Evolutionary conservation across 1,140 invertebrate genomes (phyloP).

Genomic region (Lutraria rhynchaena): DNA sequence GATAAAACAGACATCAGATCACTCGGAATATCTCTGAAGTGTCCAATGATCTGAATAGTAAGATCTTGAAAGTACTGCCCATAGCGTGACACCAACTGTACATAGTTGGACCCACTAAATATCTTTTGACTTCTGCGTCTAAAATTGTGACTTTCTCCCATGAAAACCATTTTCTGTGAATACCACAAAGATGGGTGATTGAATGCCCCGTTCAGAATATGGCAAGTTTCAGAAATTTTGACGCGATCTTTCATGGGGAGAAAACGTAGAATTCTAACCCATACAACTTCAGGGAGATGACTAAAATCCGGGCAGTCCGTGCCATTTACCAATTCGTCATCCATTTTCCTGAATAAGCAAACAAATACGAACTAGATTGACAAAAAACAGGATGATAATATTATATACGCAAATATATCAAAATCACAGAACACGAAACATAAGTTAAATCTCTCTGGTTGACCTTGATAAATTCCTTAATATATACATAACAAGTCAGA

Average conservation of each 20-base stretch:
- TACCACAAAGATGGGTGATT: constrained; percentile 68
- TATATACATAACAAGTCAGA: no score
- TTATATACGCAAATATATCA: no score
- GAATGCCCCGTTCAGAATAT: constrained; percentile 60
- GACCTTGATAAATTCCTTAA: no score
- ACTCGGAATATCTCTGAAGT: constrained; percentile 53
- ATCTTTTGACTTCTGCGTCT: constrained; percentile 15
- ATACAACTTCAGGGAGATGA: constrained; percentile 62
- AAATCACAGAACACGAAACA: no score
- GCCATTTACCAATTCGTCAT: neutral
- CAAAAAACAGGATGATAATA: no score
- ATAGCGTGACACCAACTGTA: constrained; percentile 59
- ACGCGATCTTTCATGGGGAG: constrained; percentile 60
- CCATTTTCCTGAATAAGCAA: neutral
- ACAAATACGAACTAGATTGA: no score
- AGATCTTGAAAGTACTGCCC: constrained; percentile 65
- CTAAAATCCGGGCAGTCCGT: constrained; percentile 58
- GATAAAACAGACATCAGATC: constrained; percentile 48
- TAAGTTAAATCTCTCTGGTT: no score
- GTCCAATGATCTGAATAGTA: constrained; percentile 59
- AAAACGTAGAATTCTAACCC: constrained; percentile 62
- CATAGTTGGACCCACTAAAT: constrained; percentile 37
- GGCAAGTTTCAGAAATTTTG: constrained; percentile 57
- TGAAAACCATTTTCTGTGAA: constrained; percentile 50
- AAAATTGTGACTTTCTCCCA: constrained; percentile 59